Conservation (phyloP, 2,797 vertebrate species). For the Limosa lapponica region DNA sequence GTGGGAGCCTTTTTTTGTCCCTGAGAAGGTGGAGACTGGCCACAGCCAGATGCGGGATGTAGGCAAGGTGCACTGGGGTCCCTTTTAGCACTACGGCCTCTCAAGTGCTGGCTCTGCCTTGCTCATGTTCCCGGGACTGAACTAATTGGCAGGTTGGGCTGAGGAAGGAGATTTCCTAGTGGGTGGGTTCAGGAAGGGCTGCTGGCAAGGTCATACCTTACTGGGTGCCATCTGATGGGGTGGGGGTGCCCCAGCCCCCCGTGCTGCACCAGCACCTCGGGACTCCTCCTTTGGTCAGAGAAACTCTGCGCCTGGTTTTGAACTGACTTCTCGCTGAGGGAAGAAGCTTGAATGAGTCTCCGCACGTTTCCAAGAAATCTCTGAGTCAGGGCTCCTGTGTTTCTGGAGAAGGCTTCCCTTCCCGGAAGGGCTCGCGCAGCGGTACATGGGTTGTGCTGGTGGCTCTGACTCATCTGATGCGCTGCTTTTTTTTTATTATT, state of each 20-base stretch:
- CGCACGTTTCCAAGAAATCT: constrained; percentile 3
- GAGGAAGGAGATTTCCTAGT: neutral
- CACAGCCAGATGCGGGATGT: neutral
- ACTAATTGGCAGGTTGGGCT: accelerated
- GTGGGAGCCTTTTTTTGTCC: neutral
- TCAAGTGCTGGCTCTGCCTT: neutral
- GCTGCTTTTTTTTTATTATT: neutral
- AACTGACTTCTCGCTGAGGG: neutral
- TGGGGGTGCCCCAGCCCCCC: neutral
- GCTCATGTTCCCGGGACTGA: accelerated
- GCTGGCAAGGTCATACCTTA: accelerated
- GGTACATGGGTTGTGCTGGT: neutral
- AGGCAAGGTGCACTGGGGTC: neutral
- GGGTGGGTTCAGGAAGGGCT: neutral
- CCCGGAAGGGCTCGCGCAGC: neutral
- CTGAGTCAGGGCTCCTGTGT: constrained; percentile 37
- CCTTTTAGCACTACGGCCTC: accelerated
- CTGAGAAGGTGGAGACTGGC: neutral
- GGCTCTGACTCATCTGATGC: constrained; percentile 4
- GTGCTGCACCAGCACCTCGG: accelerated
- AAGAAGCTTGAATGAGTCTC: constrained; percentile 2
- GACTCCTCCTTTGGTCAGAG: neutral
- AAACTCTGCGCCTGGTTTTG: neutral
- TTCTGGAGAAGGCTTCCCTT: constrained; percentile 48
- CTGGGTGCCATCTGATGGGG: accelerated